Evolutionary conservation across 1,140 invertebrate genomes (phyloP).

Genomic region (Dreissena rostriformis): DNA sequence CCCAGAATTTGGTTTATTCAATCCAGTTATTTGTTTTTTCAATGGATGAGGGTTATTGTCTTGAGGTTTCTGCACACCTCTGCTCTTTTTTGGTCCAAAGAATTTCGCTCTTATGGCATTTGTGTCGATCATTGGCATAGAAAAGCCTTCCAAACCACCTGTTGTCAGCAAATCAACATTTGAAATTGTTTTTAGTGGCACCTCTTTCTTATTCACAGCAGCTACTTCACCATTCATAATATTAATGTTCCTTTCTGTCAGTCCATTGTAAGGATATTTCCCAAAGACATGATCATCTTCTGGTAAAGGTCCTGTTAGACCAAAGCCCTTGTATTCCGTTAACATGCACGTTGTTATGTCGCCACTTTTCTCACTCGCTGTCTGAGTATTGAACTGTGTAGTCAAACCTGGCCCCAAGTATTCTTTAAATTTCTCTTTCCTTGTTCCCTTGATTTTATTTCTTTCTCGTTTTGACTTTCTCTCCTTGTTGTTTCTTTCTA

Average conservation of each 20-base stretch:
- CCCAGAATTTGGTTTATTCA: neutral
- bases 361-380: constrained; percentile 1
- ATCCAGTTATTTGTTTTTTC: no score
- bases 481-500: neutral
- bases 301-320: constrained; percentile 45
- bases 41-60: no score
- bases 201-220: neutral
- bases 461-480: constrained; percentile 42
- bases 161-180: constrained; percentile 1
- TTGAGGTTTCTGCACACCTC: neutral
- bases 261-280: neutral
- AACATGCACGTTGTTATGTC: constrained; percentile 43
- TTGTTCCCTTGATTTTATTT: constrained; percentile 44
- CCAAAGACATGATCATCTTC: constrained; percentile 9
- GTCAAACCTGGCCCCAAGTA: constrained; percentile 52
- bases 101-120: neutral
- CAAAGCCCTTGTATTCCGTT: constrained; percentile 51
- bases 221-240: neutral
- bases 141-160: constrained; percentile 41
- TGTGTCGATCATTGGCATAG: neutral
- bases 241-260: neutral
- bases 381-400: constrained; percentile 1
- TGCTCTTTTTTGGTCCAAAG: neutral
- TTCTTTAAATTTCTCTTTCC: constrained; percentile 54
- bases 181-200: neutral